A percentile compares a stretch with the other conserved stretches of the same genome.
Conservation (phyloP, 2,113 vertebrate genomes). For the Phodopus roborovskii region DNA sequence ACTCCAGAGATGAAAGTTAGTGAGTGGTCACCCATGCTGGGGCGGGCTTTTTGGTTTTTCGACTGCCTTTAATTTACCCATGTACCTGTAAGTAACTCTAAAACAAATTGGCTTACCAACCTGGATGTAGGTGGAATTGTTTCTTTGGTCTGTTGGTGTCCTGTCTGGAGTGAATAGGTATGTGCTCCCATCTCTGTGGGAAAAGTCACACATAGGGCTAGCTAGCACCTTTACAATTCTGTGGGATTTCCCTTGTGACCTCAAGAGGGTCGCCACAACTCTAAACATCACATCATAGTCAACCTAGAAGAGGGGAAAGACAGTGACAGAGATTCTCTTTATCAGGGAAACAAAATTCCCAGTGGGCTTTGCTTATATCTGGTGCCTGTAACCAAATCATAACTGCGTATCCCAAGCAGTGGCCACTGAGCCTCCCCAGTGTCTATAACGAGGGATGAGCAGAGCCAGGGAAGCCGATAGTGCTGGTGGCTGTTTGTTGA, state of each 20-base stretch:
- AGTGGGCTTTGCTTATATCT: background rate
- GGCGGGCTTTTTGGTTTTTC: too few species aligned
- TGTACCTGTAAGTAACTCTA: background rate
- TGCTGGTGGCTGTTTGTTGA: accelerated
- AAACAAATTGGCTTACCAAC: background rate
- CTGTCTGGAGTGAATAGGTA: background rate
- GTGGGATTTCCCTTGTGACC: background rate
- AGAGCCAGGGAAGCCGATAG: accelerated
- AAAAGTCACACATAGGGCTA: too few species aligned
- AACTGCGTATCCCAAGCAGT: too few species aligned
- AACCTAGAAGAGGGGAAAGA: background rate
- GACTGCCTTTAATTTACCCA: background rate
- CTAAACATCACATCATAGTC: too few species aligned
- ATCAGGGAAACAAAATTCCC: background rate
- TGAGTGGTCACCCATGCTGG: background rate
- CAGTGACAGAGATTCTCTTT: background rate
- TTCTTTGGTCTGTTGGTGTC: background rate
- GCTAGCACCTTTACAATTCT: background rate
- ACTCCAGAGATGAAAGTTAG: background rate
- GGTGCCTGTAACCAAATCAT: background rate
- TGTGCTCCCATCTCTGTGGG: background rate
- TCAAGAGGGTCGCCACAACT: background rate
- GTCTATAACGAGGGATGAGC: background rate
- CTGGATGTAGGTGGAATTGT: background rate
- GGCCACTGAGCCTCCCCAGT: background rate